Base-by-base conservation (phyloP, 1,140 invertebrate species). In the Diploscapter pachys region DNA sequence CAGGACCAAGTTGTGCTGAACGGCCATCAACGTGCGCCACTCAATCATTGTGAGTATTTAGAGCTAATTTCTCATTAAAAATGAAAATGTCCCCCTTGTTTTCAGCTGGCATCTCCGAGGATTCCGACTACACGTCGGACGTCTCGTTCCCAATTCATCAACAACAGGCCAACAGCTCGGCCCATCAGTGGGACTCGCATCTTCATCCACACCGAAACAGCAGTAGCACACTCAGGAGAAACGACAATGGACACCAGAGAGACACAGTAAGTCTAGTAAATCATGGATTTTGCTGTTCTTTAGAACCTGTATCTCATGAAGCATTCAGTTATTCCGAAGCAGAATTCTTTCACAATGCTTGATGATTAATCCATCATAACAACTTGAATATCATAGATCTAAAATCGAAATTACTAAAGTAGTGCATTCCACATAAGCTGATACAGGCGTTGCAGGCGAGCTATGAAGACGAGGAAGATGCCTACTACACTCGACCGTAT, bases 101-200 rank as follows among this genome's bases (percentile, higher is more conserved):
- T 85, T n/a, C 89, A 95, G 93, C 93, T 83, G 93, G 93, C 64
- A 92, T 96, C 86, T 96, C 94, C 49, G 95, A 98, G 88, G 95
- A 95, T 88, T 93, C 92, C 80, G 95, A 98, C 87, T 98, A 98
- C 87, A 97, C 94, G 53, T 94, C 92, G 72, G 95, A 98, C 88
- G 90, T 96, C 81, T 96, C 95, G 89, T 96, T 93, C 88, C 94
- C 94, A 59, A 91, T 95, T 75, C 92, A 88, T 70, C 87, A 88
- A 66, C 79, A 81, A 59, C 79, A 80, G 49, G 64, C 77, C 75
- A 80, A 82, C 63, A 82, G 78, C 69, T 78, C 70, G 54, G 79
- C 71, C 73, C 85, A 80, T 79, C 61, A 78, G 73, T 77, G 80
- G 82, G 82, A 81, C 78, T 84, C 82, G 69, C 82, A 82, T 76